Evolutionary conservation across 2,797 vertebrate genomes (phyloP).

Genomic region (Linurgus olivaceus): DNA sequence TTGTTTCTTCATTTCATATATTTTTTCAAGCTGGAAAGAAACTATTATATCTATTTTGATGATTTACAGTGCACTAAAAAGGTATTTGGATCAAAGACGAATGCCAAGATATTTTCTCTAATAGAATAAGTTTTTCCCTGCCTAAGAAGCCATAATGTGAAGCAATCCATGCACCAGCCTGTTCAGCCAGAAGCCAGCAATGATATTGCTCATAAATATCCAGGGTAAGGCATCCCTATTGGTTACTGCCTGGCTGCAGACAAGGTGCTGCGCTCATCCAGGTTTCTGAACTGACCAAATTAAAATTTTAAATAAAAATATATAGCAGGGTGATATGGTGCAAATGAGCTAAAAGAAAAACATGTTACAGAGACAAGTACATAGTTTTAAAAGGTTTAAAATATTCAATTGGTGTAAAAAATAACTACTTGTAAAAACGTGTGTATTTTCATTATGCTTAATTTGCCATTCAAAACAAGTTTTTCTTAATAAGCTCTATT

Average conservation of each 20-base stretch:
- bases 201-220: not conserved
- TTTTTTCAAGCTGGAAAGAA: constrained; percentile 60
- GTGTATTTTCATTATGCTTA: constrained; percentile 75
- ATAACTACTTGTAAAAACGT: constrained; percentile 67
- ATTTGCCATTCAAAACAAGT: constrained; percentile 79
- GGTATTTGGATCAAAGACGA: constrained; percentile 20
- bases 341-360: constrained; percentile 52
- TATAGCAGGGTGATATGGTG: not conserved
- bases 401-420: constrained; percentile 72
- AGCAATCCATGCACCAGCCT: not conserved
- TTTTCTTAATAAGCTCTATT: constrained; percentile 81
- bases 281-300: not conserved
- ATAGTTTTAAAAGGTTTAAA: constrained; percentile 68
- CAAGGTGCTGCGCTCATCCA: not conserved
- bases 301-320: not conserved
- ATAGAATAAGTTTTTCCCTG: not conserved
- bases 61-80: constrained; percentile 20
- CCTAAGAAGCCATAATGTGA: not conserved
- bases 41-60: constrained; percentile 37
- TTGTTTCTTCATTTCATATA: constrained; percentile 53
- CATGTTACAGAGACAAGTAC: constrained; percentile 64
- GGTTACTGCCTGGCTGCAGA: not conserved
- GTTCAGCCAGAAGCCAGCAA: not conserved
- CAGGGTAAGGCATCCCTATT: not conserved
- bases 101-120: not conserved